Conservation (phyloP, 2,113 vertebrate species). For the Hylia prasina region DNA sequence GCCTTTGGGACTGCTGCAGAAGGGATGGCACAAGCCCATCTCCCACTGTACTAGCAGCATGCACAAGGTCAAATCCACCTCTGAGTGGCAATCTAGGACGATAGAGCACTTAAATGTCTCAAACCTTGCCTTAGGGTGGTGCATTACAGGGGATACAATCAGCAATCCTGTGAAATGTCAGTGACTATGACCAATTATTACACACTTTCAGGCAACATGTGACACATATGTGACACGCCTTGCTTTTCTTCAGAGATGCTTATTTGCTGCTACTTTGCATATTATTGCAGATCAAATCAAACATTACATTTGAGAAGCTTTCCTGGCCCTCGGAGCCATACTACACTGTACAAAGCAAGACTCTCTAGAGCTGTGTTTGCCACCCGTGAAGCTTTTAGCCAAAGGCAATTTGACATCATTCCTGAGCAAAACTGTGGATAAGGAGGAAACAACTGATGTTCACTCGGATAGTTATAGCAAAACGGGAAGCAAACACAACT, state of each 20-base stretch:
- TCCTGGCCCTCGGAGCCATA: background rate
- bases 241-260: background rate
- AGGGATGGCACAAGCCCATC: background rate
- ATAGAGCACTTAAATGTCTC: background rate
- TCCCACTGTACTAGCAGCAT: background rate
- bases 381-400: background rate
- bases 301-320: background rate
- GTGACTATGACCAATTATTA: background rate
- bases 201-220: background rate
- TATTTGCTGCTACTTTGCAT: background rate
- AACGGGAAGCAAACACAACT: background rate
- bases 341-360: background rate
- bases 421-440: background rate
- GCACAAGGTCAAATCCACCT: background rate
- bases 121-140: background rate
- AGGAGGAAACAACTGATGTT: background rate
- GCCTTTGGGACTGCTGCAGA: background rate
- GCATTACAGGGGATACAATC: background rate
- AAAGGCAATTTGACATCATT: background rate
- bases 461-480: background rate
- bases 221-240: fast-evolving
- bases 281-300: background rate
- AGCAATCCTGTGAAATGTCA: background rate
- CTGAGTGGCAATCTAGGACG: background rate
- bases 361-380: background rate